These are phyloP conservation scores for Diplodus sargus DNA, from an alignment of 2,797 vertebrate species.

Conservation along the genomic window DNA sequence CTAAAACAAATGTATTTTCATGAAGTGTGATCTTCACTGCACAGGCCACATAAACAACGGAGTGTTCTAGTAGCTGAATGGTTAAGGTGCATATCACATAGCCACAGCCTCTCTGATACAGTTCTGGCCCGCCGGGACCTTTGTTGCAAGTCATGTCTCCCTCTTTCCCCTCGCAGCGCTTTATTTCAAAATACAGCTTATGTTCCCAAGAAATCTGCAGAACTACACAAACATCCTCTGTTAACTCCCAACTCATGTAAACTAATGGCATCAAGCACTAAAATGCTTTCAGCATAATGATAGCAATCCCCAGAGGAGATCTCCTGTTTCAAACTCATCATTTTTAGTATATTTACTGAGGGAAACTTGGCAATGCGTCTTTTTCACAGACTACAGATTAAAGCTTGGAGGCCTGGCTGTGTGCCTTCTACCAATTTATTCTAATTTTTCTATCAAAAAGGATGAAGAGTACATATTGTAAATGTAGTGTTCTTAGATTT, in stretches of 20 bases:
- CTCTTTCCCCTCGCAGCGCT: neutral
- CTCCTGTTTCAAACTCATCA: conserved; percentile 8
- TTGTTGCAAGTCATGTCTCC: neutral
- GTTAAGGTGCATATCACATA: neutral
- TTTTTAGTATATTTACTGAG: neutral
- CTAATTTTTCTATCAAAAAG: neutral
- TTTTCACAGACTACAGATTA: conserved; percentile 4
- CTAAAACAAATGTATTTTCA: conserved; percentile 13
- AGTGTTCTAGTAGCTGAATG: neutral
- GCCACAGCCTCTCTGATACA: neutral
- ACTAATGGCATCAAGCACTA: neutral
- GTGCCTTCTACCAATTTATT: neutral
- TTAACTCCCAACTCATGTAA: neutral
- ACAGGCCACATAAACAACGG: neutral
- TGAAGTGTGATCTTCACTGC: neutral
- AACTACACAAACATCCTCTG: conserved; percentile 1
- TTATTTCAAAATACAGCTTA: neutral
- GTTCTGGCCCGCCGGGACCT: neutral
- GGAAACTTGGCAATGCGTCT: neutral
- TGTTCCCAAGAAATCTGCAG: neutral
- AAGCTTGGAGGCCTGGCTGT: neutral
- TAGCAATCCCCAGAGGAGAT: conserved; percentile 8
- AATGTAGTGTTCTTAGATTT: neutral
- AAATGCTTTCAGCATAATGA: conserved; percentile 19
- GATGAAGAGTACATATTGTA: neutral